Evolutionary conservation across 2,113 vertebrate genomes (phyloP), one percentile per base, ranked within the genome.

Genomic region (Pachypanchax playfairii): DNA sequence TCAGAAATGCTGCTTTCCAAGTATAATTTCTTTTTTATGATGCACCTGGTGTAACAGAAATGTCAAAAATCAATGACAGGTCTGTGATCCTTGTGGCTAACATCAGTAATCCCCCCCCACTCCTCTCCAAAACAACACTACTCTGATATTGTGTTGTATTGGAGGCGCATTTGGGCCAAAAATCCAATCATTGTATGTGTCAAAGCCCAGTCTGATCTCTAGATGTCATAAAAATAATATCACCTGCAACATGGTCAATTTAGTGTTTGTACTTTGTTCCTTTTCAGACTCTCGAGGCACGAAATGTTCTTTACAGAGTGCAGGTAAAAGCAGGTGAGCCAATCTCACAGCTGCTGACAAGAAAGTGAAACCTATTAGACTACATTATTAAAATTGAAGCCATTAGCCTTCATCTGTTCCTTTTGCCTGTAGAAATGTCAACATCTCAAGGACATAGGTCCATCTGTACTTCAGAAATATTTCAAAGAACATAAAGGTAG

Each of bases 51-150:
- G n/a, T n/a, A n/a, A n/a, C n/a, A n/a, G n/a, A n/a, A n/a, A n/a
- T n/a, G n/a, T n/a, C n/a, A n/a, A n/a, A n/a, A n/a, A n/a, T n/a
- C n/a, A n/a, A n/a, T n/a, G n/a, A n/a, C n/a, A n/a, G n/a, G n/a
- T n/a, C n/a, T n/a, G n/a, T n/a, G n/a, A n/a, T n/a, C n/a, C n/a
- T n/a, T n/a, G n/a, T n/a, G n/a, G n/a, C n/a, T n/a, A n/a, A n/a
- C n/a, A n/a, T n/a, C n/a, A n/a, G n/a, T n/a, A n/a, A n/a, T n/a
- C n/a, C n/a, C n/a, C n/a, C n/a, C n/a, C n/a, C n/a, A n/a, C n/a
- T n/a, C n/a, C n/a, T n/a, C 78, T 76, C 79, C 85, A 11, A 17
- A 85, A 79, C 82, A 83, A 85, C 79, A 70, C 74, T 48, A 2
- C 49, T 47, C 62, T 65, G 63, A n/a, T n/a, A n/a, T n/a, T n/a